Evolutionary conservation across 2,888 invertebrate genomes (phyloP).

Genomic region (Anoplius nigerrimus): DNA sequence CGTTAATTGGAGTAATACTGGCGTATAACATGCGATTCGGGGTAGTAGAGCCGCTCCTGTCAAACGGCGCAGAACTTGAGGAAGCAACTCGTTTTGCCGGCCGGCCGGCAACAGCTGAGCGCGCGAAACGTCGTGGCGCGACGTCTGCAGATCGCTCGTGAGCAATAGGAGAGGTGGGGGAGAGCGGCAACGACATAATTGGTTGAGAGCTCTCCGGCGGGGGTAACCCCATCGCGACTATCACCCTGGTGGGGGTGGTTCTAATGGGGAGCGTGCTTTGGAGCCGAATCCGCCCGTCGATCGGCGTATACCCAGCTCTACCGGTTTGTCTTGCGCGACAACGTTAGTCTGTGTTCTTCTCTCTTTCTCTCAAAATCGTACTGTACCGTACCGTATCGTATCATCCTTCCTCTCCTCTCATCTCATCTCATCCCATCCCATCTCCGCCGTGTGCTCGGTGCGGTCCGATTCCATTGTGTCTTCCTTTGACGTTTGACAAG

Average conservation of each 20-base stretch:
- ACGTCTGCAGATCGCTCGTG: background rate
- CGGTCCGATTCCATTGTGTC: too few species aligned
- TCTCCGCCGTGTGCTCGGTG: too few species aligned
- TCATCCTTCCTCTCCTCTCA: background rate
- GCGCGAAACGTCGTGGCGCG: background rate
- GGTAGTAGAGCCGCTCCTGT: too few species aligned
- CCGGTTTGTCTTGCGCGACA: slow-evolving; percentile 5
- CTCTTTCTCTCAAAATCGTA: background rate
- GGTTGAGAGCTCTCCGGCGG: slow-evolving; percentile 7
- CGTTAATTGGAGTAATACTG: too few species aligned
- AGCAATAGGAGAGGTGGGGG: slow-evolving; percentile 1
- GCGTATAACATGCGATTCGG: too few species aligned
- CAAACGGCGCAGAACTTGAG: background rate
- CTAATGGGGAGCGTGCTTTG: slow-evolving; percentile 28
- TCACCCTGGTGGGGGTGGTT: background rate
- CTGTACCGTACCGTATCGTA: too few species aligned
- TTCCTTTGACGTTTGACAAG: slow-evolving; percentile 9
- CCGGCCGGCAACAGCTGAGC: slow-evolving; percentile 13
- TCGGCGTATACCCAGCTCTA: slow-evolving; percentile 10
- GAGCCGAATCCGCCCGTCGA: slow-evolving; percentile 40
- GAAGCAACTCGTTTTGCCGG: slow-evolving; percentile 3
- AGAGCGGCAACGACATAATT: slow-evolving; percentile 10
- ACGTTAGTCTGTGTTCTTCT: background rate
- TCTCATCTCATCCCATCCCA: background rate
- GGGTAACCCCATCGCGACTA: slow-evolving; percentile 1